A percentile compares a stretch with the other conserved stretches of the same genome.
Evolutionary conservation across 1,140 invertebrate genomes (phyloP).

Genomic region (Bombus huntii): DNA sequence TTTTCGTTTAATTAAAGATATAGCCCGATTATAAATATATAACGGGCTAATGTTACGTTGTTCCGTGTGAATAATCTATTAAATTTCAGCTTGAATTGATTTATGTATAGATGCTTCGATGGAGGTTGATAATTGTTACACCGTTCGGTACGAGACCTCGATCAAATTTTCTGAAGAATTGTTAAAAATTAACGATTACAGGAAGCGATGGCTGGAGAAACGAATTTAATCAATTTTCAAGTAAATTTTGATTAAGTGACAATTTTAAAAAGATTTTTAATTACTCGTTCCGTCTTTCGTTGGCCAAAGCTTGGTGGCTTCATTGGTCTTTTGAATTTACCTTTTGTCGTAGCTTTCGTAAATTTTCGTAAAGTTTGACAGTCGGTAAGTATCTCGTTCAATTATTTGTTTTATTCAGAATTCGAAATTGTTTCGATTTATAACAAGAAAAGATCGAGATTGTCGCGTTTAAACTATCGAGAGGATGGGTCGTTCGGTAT

Average conservation of each 20-base stretch:
- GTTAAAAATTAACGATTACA: not conserved
- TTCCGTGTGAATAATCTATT: not conserved
- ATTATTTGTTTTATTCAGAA: too few species aligned
- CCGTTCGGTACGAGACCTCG: not conserved
- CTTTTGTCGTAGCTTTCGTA: not conserved
- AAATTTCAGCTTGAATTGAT: not conserved
- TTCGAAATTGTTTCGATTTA: too few species aligned
- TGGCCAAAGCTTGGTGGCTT: too few species aligned
- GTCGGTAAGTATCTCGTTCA: too few species aligned
- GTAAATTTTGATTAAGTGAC: not conserved
- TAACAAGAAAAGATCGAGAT: not conserved
- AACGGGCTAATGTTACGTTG: not conserved
- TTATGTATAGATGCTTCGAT: not conserved
- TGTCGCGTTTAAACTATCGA: too few species aligned
- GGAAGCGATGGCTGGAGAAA: not conserved
- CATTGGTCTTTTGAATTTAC: not conserved
- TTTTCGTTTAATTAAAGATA: conserved; percentile 75
- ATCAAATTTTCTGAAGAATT: not conserved
- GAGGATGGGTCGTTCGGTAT: not conserved
- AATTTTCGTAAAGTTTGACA: too few species aligned
- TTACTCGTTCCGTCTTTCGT: not conserved
- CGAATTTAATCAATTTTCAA: too few species aligned
- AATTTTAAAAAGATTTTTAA: not conserved
- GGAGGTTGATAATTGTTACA: not conserved
- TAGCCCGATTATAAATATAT: not conserved